A percentile compares a stretch with the other conserved stretches of the same genome.
phyloP scores from a whole-genome alignment of 2,797 vertebrate species.

The Intellagama lesueurii region DNA sequence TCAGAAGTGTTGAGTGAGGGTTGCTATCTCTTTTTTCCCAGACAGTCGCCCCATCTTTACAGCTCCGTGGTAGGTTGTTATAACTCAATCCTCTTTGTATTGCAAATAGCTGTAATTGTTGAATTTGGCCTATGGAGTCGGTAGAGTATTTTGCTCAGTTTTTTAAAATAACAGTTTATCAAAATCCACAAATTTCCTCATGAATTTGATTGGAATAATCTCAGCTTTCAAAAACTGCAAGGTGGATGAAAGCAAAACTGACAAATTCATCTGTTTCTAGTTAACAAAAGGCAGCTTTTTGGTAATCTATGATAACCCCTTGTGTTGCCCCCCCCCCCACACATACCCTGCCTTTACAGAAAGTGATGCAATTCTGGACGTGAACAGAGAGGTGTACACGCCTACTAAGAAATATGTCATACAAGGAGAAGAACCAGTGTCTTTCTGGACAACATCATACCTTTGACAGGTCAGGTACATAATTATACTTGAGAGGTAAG shows the following conservation, averaged over 20 bases:
- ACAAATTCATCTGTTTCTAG: background rate
- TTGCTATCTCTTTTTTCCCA: background rate
- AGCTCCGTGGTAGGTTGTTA: too few relatives aligned
- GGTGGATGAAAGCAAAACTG: background rate
- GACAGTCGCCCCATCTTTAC: too few relatives aligned
- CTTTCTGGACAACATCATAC: constrained; percentile 14
- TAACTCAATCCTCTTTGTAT: background rate
- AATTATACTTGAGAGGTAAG: constrained; percentile 15
- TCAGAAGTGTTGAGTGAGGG: background rate
- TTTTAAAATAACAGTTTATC: background rate
- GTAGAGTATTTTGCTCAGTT: background rate
- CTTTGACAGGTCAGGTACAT: background rate
- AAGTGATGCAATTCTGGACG: constrained; percentile 33
- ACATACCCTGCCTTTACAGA: background rate
- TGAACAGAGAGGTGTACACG: background rate
- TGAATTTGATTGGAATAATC: background rate
- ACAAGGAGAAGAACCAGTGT: background rate
- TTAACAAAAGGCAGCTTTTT: background rate
- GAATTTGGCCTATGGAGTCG: background rate
- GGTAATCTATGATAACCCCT: background rate
- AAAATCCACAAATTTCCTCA: background rate
- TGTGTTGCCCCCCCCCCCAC: background rate
- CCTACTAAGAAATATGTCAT: constrained; percentile 6
- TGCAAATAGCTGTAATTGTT: background rate
- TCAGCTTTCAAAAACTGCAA: background rate